Base-by-base conservation (phyloP, 1,140 invertebrate genomes). In the Drosophila mauritiana region DNA sequence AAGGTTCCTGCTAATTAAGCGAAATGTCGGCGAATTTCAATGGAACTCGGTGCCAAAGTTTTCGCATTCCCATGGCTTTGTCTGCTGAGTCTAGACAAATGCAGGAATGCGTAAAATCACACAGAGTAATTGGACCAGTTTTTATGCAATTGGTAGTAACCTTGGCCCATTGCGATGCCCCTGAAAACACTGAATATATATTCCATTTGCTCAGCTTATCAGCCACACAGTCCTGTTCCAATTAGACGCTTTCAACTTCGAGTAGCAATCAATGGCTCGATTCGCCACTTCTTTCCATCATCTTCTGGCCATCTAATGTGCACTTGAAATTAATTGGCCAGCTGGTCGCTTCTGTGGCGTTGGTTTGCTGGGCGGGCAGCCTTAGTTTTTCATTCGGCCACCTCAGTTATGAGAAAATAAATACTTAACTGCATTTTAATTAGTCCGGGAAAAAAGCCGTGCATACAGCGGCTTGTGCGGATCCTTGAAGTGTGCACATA, bases 381-480 rank as follows among this genome's bases (percentile, higher is more conserved):
- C 62, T 56, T 45, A 55, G 43, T 57, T 42, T 75, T 75, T 46
- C 46, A 56, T 57, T 45, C 40, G 59, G 59, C 53, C 72, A 45
- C 73, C 70, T 68, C 72, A 80, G 80, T 80, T 81, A 81, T 81
- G 61, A 45, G 74, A 67, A 81, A 58, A 73, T 81, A 81, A 81
- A 81, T 81, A 77, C 78, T 72, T 81, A 77, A 83, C 77, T 76
- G 58, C 62, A 54, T 64, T 83, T 81, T 79, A 81, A 82, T 82
- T 79, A 79, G 68, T 40, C 20, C 64, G 43, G 55, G 48, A 72
- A 80, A 63, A 70, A 64, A 20, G 8, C 48, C 25, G 40, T 51
- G 37, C n/a, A 45, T 34, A 73, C 0, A 13, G 13, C 12, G 10
- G 20, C 27, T 5, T n/a, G 34, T 68, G 55, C 68, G 55, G 68